Conservation (phyloP, 1,140 invertebrate genomes). For the Leptinotarsa defecta region DNA sequence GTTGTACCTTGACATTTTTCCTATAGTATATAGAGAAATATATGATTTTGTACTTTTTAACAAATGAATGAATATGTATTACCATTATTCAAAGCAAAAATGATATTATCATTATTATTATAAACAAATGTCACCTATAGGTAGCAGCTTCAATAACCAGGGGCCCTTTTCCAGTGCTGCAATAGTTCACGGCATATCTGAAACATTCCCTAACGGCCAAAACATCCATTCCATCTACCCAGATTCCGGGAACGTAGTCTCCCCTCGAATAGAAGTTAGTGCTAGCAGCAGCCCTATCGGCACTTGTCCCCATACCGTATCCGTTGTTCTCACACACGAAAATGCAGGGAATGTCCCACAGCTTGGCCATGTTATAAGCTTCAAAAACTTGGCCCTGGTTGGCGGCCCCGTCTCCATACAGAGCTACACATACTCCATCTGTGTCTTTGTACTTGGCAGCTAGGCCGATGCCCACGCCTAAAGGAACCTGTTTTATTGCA, state of each 20-base stretch:
- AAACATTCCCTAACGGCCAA: constrained; percentile 90
- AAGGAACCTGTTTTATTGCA: constrained; percentile 70
- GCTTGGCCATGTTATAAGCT: constrained; percentile 79
- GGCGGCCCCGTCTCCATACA: constrained; percentile 98
- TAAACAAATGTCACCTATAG: constrained; percentile 60
- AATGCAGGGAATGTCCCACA: constrained; percentile 93
- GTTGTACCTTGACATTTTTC: no score
- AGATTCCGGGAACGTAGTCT: constrained; percentile 93
- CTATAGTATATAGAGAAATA: no score
- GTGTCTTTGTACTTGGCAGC: constrained; percentile 86
- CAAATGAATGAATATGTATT: no score
- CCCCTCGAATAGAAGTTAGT: constrained; percentile 90
- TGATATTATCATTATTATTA: not conserved
- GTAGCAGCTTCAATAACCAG: constrained; percentile 78
- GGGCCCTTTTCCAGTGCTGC: constrained; percentile 83
- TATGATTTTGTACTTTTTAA: no score
- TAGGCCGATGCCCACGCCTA: constrained; percentile 93
- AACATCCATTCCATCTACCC: constrained; percentile 98
- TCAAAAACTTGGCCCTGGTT: constrained; percentile 91
- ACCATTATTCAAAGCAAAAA: no score
- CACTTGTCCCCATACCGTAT: constrained; percentile 95
- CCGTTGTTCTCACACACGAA: constrained; percentile 99
- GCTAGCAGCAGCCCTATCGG: constrained; percentile 84
- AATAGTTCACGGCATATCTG: constrained; percentile 80
- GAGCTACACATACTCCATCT: constrained; percentile 82